Evolutionary conservation across 37 sponge, comb jelly and placozoan genomes (phyloP).

Genomic region (Corticium candelabrum): DNA sequence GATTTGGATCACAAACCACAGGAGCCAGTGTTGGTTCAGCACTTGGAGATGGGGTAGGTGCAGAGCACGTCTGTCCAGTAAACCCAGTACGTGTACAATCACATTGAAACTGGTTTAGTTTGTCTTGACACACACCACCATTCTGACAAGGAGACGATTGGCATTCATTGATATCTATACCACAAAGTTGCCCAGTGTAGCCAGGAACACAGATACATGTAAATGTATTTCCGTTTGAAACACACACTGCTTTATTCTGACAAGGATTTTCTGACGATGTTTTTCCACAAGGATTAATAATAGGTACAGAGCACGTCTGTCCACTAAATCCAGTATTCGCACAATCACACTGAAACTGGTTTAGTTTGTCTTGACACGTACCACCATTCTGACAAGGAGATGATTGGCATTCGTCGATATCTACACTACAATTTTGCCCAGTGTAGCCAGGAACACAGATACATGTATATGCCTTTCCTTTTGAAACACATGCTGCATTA

Average conservation of each 20-base stretch:
- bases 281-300: too few species aligned
- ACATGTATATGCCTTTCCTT: not conserved
- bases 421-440: not conserved
- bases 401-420: not conserved
- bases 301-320: too few species aligned
- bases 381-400: too few species aligned
- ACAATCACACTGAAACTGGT: too few species aligned
- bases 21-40: too few species aligned
- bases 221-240: not conserved
- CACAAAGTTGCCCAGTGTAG: not conserved
- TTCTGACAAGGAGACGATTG: not conserved
- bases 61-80: not conserved
- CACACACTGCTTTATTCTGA: not conserved
- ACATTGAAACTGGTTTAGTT: too few species aligned
- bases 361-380: too few species aligned
- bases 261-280: not conserved
- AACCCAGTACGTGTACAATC: not conserved
- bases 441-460: not conserved
- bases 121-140: too few species aligned
- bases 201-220: not conserved
- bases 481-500: not conserved
- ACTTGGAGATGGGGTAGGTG: not conserved
- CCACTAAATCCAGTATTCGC: too few species aligned
- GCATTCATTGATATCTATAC: not conserved
- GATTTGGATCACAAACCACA: too few species aligned